Evolutionary conservation across 1,140 invertebrate genomes (phyloP), one percentile per base, ranked within the genome.

Genomic region (Leptinotarsa defecta): DNA sequence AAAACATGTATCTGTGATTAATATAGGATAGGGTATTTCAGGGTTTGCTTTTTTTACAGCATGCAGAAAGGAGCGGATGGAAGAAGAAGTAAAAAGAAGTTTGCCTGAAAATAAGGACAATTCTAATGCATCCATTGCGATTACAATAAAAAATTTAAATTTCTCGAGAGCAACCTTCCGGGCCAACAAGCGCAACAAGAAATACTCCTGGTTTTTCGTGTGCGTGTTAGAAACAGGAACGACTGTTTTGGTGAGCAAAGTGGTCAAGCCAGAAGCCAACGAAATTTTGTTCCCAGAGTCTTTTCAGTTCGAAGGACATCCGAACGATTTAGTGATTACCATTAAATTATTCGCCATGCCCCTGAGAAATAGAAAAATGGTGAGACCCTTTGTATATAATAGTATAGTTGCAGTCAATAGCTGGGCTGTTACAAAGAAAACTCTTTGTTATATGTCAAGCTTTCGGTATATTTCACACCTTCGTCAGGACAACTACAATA

Each of bases 271-370:
- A 43, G 65, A 68, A 27, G 43, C 24, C 20, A 68, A 24, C 24
- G 65, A 68, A 27, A 68, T 68, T 24, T 22, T 24, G 2, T 68
- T 68, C 17, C 19, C 24, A 22, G 24, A 68, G 11, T 68, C 19
- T 24, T 68, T 68, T 24, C 65, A 68, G 13, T 68, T 68, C 15
- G 43, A 68, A 24, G 43, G 43, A 34, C n/a, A n/a, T 11, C 20
- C 43, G 8, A n/a, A 2, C 65, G 65, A 68, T 43, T 68, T 68
- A 3, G 11, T 22, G 15, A 68, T 68, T 11, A n/a, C 20, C 5
- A 17, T 68, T 27, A 68, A 27, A n/a, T n/a, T 68, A 68, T 68
- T 24, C 43, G 15, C 65, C 3, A 24, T 68, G 24, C 0, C 27
- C 11, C 8, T 68, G 22, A 43, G 27, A 27, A 68, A 57, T n/a